Conservation (phyloP, 2,113 vertebrate species). For the Scalopus aquaticus region DNA sequence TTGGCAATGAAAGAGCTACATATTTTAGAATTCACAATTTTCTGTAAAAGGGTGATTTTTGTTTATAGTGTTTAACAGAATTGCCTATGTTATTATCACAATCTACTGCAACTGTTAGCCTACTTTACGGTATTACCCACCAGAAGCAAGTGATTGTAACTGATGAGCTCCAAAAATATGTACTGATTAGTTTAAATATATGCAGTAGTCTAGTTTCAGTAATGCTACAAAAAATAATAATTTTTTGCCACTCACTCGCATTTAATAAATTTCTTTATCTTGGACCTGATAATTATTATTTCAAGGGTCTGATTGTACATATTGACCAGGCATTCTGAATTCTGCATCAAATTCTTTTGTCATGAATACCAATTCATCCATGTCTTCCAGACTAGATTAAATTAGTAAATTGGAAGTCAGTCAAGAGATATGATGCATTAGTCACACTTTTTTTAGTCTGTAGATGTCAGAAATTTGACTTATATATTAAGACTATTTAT, state of each 20-base stretch:
- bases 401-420: not conserved
- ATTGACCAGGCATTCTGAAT: not conserved
- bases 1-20: not conserved
- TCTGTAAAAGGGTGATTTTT: not conserved
- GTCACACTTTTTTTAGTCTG: not conserved
- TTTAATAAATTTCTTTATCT: not conserved
- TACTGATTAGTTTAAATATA: not conserved
- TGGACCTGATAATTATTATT: not conserved
- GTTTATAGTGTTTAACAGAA: not conserved
- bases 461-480: constrained; percentile 36
- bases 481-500: not conserved
- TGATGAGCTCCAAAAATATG: not conserved
- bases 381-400: not conserved
- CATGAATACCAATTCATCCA: not conserved
- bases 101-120: not conserved
- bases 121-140: accelerated
- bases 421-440: not conserved
- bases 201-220: not conserved
- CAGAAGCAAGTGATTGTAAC: not conserved
- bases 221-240: not conserved
- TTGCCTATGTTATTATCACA: not conserved
- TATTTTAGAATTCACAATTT: not conserved
- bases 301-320: not conserved
- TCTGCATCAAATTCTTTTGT: not conserved
- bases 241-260: not conserved